Base-by-base conservation (phyloP, 2,888 invertebrate species). In the Graphium colonna region DNA sequence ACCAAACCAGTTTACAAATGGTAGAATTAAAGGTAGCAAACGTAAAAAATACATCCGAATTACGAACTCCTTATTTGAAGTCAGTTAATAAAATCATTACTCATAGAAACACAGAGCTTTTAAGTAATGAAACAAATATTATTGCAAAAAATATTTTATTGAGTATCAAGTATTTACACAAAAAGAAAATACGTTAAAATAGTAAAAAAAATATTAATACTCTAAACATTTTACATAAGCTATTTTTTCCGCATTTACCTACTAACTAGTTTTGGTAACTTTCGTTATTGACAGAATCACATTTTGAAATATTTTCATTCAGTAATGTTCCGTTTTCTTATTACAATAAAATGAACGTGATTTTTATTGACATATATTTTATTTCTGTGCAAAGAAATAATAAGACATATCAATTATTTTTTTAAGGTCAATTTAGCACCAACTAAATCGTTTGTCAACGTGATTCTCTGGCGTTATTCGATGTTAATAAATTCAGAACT, bases 261-360 rank as follows among this genome's bases (percentile, higher is more conserved):
- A 67, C 50, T 63, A 67, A 57, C 79, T 78, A 76, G 73, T 69
- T 72, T 73, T 79, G 85, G 84, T 85, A 84, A 84, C 84, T 80
- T 63, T 67, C 56, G 62, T 64, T 21, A 21, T 68, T 50, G 31
- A 42, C 21, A 46, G 13, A 43, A 51, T 59, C 45, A 58, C 39
- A 47, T 56, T 49, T 56, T 49, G n/a, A 36, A 7, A 1, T 7
- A 31, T 31, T 36, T 36, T 36, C 9, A 36, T 5, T n/a, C 8
- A 31, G 1, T 3, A 36, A 36, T 36, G 9, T 7, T 33, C 9
- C 10, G 33, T 7, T 33, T 33, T n/a, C 9, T 5, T 12, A 13
- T 13, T 5, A 12, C 13, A 36, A n/a, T 33, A 36, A 3, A 9
- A 36, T n/a, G 9, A 12, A 5, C 12, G 36, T 36, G n/a, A 36